Conservation (phyloP, 2,113 vertebrate genomes). For the Siniperca chuatsi region DNA sequence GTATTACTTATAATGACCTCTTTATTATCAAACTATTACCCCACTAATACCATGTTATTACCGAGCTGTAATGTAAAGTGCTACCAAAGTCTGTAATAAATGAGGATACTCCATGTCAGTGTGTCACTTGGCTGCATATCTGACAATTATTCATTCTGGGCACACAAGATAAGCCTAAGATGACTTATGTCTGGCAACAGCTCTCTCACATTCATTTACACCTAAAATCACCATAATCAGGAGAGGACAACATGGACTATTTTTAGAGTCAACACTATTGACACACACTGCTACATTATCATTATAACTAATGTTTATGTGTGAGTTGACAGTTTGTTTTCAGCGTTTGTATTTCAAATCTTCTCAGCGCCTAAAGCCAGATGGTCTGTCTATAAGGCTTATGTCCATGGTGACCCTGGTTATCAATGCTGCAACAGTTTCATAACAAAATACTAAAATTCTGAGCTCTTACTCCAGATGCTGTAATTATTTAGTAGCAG, state of each 20-base stretch:
- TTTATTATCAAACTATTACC: too few relatives aligned
- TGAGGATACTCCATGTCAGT: neutral
- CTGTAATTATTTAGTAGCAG: neutral
- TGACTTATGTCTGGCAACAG: neutral
- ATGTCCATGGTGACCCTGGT: neutral
- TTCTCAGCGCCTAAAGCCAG: constrained; percentile 13
- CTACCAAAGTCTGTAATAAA: neutral
- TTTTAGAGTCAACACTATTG: too few relatives aligned
- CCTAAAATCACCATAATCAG: constrained; percentile 32
- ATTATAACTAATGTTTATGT: neutral
- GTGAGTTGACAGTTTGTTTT: neutral
- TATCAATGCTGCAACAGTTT: neutral
- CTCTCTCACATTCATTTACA: neutral
- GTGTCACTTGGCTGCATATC: neutral
- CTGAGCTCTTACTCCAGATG: too few relatives aligned
- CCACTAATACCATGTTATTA: too few relatives aligned
- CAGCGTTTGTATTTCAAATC: constrained; percentile 27
- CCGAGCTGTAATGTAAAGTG: too few relatives aligned
- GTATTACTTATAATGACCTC: too few relatives aligned
- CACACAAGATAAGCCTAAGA: constrained; percentile 1
- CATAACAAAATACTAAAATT: neutral
- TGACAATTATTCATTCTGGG: neutral
- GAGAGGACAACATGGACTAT: constrained; percentile 10
- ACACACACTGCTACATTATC: neutral
- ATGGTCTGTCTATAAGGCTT: constrained; percentile 1